Percentiles rank a stretch among this genome's conserved stretches.
These are phyloP conservation scores for Notothenia coriiceps DNA, from an alignment of 2,113 vertebrate genomes.

Conservation along the genomic window DNA sequence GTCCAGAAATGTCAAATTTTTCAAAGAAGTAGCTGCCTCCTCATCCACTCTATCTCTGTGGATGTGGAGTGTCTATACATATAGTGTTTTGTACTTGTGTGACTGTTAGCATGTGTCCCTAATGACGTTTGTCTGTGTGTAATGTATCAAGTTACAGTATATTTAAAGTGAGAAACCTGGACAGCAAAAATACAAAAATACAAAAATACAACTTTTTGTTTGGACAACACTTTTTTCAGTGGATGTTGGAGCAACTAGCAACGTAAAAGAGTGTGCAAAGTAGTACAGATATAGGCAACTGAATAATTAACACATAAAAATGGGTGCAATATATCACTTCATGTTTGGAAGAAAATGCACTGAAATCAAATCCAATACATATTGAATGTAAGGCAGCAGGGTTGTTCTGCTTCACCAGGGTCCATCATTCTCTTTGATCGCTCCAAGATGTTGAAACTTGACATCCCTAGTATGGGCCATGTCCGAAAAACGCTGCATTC, in stretches of 20 bases:
- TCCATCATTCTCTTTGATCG: background rate
- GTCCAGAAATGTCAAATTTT: conserved; percentile 47
- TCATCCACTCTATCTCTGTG: background rate
- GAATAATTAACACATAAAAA: background rate
- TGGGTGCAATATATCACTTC: background rate
- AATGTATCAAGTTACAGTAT: background rate
- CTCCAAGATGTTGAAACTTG: background rate
- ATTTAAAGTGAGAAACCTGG: background rate
- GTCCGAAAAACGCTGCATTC: background rate
- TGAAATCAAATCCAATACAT: background rate
- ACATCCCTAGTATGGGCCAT: background rate
- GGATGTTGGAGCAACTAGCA: background rate
- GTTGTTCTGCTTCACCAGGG: background rate
- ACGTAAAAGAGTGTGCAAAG: background rate
- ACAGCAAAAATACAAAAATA: background rate
- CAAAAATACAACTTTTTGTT: background rate
- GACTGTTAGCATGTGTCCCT: background rate
- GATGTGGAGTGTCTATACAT: background rate
- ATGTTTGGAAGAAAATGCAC: background rate
- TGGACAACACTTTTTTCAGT: background rate
- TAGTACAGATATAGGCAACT: background rate
- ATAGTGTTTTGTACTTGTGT: background rate
- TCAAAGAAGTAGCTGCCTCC: conserved; percentile 31
- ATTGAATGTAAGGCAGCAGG: background rate
- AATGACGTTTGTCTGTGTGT: background rate